These are phyloP conservation scores for Augiades crinisus DNA, from an alignment of 2,888 invertebrate genomes.

Conservation along the genomic window DNA sequence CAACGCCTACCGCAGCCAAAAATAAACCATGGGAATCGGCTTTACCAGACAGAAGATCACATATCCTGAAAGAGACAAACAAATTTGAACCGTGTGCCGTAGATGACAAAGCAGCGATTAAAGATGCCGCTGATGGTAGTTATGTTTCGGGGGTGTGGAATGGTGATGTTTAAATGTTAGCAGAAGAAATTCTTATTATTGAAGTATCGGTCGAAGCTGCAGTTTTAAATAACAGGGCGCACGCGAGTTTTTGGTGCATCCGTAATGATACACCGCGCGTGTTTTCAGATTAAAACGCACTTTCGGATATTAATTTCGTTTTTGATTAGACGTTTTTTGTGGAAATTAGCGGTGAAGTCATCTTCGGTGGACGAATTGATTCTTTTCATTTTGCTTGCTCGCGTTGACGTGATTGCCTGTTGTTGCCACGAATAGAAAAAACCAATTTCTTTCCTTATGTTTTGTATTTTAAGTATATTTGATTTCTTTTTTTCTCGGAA, in stretches of 20 bases:
- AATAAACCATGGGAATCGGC: constrained; percentile 58
- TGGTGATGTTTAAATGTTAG: constrained; percentile 63
- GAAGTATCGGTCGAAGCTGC: constrained; percentile 50
- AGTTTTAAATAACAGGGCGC: constrained; percentile 53
- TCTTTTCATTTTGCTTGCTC: too few species aligned
- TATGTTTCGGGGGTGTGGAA: background rate
- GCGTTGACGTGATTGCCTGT: too few species aligned
- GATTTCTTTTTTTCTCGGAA: too few species aligned
- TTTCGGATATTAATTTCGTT: constrained; percentile 4
- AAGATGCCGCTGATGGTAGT: background rate
- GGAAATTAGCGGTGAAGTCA: background rate
- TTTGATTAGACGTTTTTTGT: constrained; percentile 5
- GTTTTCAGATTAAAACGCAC: constrained; percentile 10
- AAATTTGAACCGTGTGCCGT: background rate
- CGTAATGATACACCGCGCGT: constrained; percentile 27
- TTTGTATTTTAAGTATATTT: too few species aligned
- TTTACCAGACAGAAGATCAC: constrained; percentile 19
- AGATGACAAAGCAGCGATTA: background rate
- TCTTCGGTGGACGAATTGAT: background rate
- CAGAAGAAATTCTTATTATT: constrained; percentile 57
- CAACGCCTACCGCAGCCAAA: constrained; percentile 80
- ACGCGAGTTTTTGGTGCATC: constrained; percentile 41
- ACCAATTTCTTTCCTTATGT: too few species aligned
- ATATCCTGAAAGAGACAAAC: background rate
- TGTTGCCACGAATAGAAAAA: too few species aligned